Evolutionary conservation across 2,888 invertebrate genomes (phyloP).

Genomic region (Eupithecia exiguata): DNA sequence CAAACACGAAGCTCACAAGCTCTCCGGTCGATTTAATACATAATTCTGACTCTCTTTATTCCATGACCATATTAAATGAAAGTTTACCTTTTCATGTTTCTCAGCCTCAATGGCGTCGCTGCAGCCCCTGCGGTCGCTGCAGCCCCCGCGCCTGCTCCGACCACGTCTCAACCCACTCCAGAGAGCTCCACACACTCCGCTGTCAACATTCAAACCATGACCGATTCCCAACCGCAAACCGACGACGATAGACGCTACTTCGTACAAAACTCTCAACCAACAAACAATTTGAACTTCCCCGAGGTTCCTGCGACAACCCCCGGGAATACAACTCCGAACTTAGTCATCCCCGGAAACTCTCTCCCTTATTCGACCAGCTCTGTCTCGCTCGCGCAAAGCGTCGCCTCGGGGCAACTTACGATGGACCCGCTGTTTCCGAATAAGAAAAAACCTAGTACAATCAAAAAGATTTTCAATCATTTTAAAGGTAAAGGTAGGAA

Average conservation of each 20-base stretch:
- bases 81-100: background rate
- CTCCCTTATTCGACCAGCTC: background rate
- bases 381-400: slow-evolving; percentile 2
- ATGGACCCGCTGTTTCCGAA: background rate
- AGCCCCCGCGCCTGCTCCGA: slow-evolving; percentile 43
- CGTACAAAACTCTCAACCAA: background rate
- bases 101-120: slow-evolving; percentile 1
- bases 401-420: background rate
- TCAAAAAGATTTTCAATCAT: background rate
- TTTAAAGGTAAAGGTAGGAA: background rate
- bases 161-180: background rate
- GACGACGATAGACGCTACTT: slow-evolving; percentile 23
- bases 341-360: background rate
- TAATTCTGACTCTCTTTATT: too few relatives aligned
- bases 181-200: slow-evolving; percentile 46
- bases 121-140: slow-evolving; percentile 39
- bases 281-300: background rate
- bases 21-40: too few relatives aligned
- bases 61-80: too few relatives aligned
- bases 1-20: too few relatives aligned
- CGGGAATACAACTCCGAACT: background rate
- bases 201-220: slow-evolving; percentile 55
- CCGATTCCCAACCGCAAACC: slow-evolving; percentile 26
- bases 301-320: background rate
- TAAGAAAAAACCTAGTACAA: slow-evolving; percentile 7